Conservation (phyloP, 2,113 vertebrate species). For the Sinocyclocheilus anshuiensis region DNA sequence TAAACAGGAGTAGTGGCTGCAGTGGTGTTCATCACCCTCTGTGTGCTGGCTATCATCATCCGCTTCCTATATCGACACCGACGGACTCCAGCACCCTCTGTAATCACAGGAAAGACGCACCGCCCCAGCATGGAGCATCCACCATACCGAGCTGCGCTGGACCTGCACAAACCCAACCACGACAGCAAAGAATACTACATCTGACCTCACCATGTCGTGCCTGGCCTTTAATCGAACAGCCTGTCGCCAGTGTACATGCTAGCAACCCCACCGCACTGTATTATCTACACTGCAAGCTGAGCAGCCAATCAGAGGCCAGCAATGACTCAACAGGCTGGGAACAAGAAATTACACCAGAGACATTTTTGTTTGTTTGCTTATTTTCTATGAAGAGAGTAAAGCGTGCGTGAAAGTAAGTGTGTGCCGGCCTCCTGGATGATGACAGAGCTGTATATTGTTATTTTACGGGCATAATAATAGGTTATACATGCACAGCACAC, state of each 20-base stretch:
- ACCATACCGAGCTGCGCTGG: constrained; percentile 78
- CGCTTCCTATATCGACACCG: constrained; percentile 83
- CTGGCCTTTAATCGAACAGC: constrained; percentile 13
- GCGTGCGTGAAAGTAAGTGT: constrained; percentile 1
- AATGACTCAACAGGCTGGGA: neutral
- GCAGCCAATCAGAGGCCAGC: constrained; percentile 22
- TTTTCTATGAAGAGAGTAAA: neutral
- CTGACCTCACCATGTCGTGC: constrained; percentile 56
- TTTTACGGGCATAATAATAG: constrained; percentile 25
- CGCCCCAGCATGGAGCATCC: constrained; percentile 73
- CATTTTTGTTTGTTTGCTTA: neutral
- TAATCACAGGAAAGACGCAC: constrained; percentile 77
- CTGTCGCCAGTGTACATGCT: neutral
- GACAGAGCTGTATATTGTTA: constrained; percentile 38
- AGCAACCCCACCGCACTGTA: constrained; percentile 5
- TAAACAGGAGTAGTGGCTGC: constrained; percentile 82
- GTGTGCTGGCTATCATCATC: constrained; percentile 63
- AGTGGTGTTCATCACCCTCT: constrained; percentile 73
- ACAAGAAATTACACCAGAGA: neutral
- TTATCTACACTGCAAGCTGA: constrained; percentile 38
- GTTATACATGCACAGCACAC: constrained; percentile 34
- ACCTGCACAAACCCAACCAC: constrained; percentile 80
- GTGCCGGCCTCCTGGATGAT: neutral
- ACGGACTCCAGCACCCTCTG: constrained; percentile 70
- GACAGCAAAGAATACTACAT: constrained; percentile 87